A percentile compares a stretch with the other conserved stretches of the same genome.
Conservation (phyloP, 1,140 invertebrate species). For the Episyrphus balteatus region DNA sequence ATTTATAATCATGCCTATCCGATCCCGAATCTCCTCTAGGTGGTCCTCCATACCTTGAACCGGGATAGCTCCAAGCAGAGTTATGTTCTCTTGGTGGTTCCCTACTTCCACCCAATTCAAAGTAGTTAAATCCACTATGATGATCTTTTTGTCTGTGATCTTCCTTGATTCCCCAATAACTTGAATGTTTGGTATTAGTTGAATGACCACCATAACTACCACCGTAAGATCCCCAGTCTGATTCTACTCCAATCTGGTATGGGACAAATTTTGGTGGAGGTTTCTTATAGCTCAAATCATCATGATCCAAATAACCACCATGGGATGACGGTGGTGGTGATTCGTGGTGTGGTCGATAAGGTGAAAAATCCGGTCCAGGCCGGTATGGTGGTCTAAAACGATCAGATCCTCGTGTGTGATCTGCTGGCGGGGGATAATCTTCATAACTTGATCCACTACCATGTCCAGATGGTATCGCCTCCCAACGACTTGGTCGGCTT, state of each 20-base stretch:
- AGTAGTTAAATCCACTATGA: constrained; percentile 29
- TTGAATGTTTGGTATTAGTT: constrained; percentile 23
- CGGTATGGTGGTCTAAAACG: constrained; percentile 27
- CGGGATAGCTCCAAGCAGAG: constrained; percentile 26
- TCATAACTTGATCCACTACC: constrained; percentile 18
- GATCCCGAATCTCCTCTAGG: constrained; percentile 21
- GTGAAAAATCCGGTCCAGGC: constrained; percentile 22
- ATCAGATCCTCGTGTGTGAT: constrained; percentile 23
- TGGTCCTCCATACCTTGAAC: constrained; percentile 29
- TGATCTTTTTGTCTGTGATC: constrained; percentile 28
- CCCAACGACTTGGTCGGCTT: constrained; percentile 17
- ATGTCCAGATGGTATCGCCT: constrained; percentile 27
- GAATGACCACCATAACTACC: constrained; percentile 31
- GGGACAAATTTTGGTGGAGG: constrained; percentile 27
- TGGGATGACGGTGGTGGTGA: constrained; percentile 5
- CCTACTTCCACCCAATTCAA: constrained; percentile 19
- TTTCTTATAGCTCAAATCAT: constrained; percentile 22
- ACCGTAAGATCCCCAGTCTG: constrained; percentile 34
- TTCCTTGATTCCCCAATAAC: constrained; percentile 26
- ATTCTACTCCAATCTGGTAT: constrained; percentile 27
- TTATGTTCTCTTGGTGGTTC: constrained; percentile 20
- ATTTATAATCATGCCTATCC: constrained; percentile 24
- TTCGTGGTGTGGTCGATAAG: constrained; percentile 18
- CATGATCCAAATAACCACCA: constrained; percentile 29
- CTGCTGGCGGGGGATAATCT: constrained; percentile 10